Conservation (phyloP, 2,888 invertebrate genomes). For the Maniola hyperantus region DNA sequence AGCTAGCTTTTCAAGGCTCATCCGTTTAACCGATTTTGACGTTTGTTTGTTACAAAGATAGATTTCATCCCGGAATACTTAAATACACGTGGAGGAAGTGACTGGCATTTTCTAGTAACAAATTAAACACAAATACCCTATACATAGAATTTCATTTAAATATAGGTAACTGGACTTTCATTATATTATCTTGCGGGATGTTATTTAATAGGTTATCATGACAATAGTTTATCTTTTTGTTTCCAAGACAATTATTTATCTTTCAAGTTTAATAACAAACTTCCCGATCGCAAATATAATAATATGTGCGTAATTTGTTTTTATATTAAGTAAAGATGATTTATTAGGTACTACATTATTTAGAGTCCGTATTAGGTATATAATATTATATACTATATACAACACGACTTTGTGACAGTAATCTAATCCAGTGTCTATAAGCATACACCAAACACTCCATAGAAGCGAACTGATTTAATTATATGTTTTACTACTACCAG, state of each 20-base stretch:
- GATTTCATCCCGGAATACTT: neutral
- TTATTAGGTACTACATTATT: neutral
- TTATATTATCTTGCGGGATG: neutral
- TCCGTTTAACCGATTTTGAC: no score
- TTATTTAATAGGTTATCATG: conserved; percentile 12
- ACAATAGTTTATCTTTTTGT: neutral
- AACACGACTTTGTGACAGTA: no score
- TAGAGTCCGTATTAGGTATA: no score
- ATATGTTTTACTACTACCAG: no score
- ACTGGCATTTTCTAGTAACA: neutral
- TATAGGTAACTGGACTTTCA: neutral
- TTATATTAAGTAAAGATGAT: neutral
- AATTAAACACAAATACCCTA: neutral
- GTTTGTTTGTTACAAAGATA: no score
- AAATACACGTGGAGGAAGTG: neutral
- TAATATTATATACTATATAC: no score
- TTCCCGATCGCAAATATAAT: conserved; percentile 1
- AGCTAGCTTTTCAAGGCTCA: no score
- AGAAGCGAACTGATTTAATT: no score
- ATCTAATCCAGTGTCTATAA: no score
- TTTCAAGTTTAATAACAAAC: conserved; percentile 10
- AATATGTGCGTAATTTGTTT: neutral
- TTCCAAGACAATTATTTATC: conserved; percentile 8
- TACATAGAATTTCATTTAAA: neutral
- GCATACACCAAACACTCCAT: no score